Conservation (phyloP, 2,113 vertebrate genomes). For the Amphiprion percula region DNA sequence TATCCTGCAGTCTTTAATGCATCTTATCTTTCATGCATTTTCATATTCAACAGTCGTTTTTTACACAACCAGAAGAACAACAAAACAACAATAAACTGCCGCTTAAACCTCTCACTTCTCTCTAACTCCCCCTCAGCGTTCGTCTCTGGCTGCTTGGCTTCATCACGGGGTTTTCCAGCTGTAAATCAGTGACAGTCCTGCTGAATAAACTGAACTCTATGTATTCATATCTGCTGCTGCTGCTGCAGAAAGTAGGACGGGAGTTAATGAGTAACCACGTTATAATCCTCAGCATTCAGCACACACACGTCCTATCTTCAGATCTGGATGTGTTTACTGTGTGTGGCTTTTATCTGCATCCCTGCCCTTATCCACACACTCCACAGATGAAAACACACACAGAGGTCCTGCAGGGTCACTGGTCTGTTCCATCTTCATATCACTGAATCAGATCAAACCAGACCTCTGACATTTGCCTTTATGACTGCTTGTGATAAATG, state of each 20-base stretch:
- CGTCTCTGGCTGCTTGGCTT: not conserved
- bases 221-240: conserved; percentile 32
- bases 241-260: conserved; percentile 30
- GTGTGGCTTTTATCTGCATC: not conserved
- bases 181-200: conserved; percentile 29
- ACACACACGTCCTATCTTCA: not conserved
- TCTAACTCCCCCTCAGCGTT: not conserved
- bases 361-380: not conserved
- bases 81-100: too few species aligned
- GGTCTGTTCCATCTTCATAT: too few species aligned
- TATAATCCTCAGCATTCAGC: conserved; percentile 7
- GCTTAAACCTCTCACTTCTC: too few species aligned
- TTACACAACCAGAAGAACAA: too few species aligned
- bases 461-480: too few species aligned
- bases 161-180: conserved; percentile 6
- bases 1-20: too few species aligned
- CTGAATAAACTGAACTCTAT: conserved; percentile 5
- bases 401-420: not conserved
- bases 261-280: conserved; percentile 50
- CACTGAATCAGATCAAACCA: too few species aligned
- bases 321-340: not conserved
- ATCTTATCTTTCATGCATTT: too few species aligned
- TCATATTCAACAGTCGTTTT: too few species aligned
- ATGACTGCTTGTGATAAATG: too few species aligned
- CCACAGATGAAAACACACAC: not conserved